phyloP scores from a whole-genome alignment of 2,113 vertebrate species.

The Hippocampus abdominalis region DNA sequence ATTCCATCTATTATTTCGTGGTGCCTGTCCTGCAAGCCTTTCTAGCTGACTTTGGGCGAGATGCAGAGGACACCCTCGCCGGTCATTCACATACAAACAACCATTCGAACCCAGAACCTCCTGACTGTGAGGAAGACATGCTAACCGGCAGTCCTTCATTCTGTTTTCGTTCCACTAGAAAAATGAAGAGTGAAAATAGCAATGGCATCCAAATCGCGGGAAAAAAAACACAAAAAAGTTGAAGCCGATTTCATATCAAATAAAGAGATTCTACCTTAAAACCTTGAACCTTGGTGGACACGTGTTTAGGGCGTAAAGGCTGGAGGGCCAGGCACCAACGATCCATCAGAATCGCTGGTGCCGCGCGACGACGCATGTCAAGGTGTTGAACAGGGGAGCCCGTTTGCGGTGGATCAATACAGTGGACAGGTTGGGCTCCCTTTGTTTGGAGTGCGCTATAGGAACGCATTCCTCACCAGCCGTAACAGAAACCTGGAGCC shows the following conservation, averaged over 20 bases:
- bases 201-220: too few species aligned
- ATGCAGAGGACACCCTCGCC: too few species aligned
- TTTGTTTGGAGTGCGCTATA: slow-evolving; percentile 83
- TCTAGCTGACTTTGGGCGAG: too few species aligned
- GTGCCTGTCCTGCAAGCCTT: too few species aligned
- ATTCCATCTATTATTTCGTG: too few species aligned
- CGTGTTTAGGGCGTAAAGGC: background rate
- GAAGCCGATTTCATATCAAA: background rate
- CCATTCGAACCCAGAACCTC: too few species aligned
- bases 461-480: slow-evolving; percentile 81
- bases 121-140: too few species aligned
- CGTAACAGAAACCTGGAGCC: slow-evolving; percentile 89
- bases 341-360: background rate
- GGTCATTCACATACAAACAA: too few species aligned
- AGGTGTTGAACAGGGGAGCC: slow-evolving; percentile 43
- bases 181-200: too few species aligned
- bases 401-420: slow-evolving; percentile 65
- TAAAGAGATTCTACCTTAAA: background rate
- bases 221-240: too few species aligned
- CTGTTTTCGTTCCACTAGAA: too few species aligned
- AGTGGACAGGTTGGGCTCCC: slow-evolving; percentile 73
- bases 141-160: too few species aligned
- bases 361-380: slow-evolving; percentile 19
- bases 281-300: background rate
- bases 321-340: slow-evolving; percentile 20